Conservation (phyloP, 2,888 invertebrate genomes). For the Acleris literana region DNA sequence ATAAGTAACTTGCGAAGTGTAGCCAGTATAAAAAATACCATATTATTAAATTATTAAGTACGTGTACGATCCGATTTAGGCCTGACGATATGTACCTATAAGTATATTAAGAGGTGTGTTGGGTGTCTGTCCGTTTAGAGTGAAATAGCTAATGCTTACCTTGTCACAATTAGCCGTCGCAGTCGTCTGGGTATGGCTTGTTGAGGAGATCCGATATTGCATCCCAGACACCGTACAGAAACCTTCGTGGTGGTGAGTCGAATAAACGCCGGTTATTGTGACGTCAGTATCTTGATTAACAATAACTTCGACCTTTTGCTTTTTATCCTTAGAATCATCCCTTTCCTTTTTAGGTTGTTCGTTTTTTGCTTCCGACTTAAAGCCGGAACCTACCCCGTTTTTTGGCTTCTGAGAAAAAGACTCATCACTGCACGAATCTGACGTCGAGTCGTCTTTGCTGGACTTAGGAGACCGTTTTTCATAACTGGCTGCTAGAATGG, state of each 20-base stretch:
- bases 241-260: conserved; percentile 92
- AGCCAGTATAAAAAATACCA: too few species aligned
- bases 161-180: conserved; percentile 90
- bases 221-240: conserved; percentile 93
- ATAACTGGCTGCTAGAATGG: conserved; percentile 94
- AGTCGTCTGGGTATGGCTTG: conserved; percentile 93
- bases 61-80: too few species aligned
- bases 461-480: conserved; percentile 87
- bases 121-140: conserved; percentile 23
- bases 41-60: too few species aligned
- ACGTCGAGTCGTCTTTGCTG: conserved; percentile 83
- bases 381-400: conserved; percentile 81
- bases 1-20: too few species aligned
- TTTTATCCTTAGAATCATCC: conserved; percentile 69
- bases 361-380: conserved; percentile 79
- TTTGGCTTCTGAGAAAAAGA: conserved; percentile 80
- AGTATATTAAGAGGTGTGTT: neutral
- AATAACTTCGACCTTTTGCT: conserved; percentile 89
- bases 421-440: conserved; percentile 82
- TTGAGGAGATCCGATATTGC: conserved; percentile 94
- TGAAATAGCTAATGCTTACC: conserved; percentile 64
- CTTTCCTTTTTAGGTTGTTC: conserved; percentile 72
- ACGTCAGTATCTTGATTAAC: conserved; percentile 94
- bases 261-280: conserved; percentile 93
- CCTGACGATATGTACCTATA: too few species aligned